Base-by-base conservation (phyloP, 2,797 vertebrate genomes). In the Orestias chungarensis region DNA sequence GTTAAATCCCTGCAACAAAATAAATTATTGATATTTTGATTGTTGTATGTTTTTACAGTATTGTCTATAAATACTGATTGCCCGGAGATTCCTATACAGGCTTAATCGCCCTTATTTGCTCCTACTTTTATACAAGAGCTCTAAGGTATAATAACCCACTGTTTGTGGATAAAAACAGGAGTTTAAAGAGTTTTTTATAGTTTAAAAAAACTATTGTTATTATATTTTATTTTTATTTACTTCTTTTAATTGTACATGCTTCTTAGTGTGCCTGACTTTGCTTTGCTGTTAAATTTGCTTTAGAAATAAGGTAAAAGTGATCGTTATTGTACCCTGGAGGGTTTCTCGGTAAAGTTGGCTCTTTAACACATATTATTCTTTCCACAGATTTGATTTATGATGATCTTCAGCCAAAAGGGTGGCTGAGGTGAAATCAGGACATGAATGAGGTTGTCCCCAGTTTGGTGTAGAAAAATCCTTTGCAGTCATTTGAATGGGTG, bases 391-490 rank as follows among this genome's bases (percentile, higher is more conserved):
- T 25, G 40, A 42, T 38, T 35, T 23, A 27, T 69, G 73, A 73
- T 4, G 15, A 17, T n/a, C 71, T 57, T 68, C 18, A 27, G 44
- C 35, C 69, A 14, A 25, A 71, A 62, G 49, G 64, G 40, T n/a
- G 15, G 20, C 66, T 35, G 69, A 76, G 88, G 83, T 90, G 70
- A 89, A 52, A 31, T 72, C 27, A 84, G 88, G 88, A 88, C 89
- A 80, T 79, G 6, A 67, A 67, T 4, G 44, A 68, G 70, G 79
- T 70, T 9, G 9, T 66, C 77, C 74, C 69, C 73, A 79, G 6
- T 69, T 78, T 84, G 71, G 78, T 73, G 69, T 40, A 80, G 17
- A 88, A 84, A 89, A 75, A 85, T 91, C 83, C 92, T 82, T 69
- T 59, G 62, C 76, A 73, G 79, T 68, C 64, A 20, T 78, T 81